Evolutionary conservation across 1,140 invertebrate genomes (phyloP).

Genomic region (Lamellibrachia luymesi): DNA sequence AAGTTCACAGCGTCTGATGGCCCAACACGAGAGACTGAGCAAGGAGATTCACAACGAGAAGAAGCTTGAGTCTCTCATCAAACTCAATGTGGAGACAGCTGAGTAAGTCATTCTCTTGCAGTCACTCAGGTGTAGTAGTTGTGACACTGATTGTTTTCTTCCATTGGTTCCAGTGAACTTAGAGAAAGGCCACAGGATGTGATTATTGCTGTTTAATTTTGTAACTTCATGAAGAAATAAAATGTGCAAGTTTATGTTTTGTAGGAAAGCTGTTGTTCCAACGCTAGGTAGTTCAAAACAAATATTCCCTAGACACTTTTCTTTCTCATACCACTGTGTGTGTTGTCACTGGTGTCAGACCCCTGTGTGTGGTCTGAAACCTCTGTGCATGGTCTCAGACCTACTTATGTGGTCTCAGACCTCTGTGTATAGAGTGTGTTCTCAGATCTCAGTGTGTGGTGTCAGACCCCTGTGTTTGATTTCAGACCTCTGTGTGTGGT

Average conservation of each 20-base stretch:
- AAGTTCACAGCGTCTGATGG: slow-evolving; percentile 2
- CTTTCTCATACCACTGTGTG: not conserved
- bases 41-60: slow-evolving; percentile 49
- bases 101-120: slow-evolving; percentile 42
- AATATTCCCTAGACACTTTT: too few species aligned
- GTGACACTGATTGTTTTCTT: too few species aligned
- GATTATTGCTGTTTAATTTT: too few species aligned
- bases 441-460: not conserved
- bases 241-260: too few species aligned
- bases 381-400: not conserved
- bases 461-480: not conserved
- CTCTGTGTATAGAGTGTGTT: not conserved
- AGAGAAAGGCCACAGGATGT: too few species aligned
- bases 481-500: not conserved
- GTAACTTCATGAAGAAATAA: too few species aligned
- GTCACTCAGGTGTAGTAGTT: not conserved
- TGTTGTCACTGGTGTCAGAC: slow-evolving; percentile 27
- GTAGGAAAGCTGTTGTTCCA: too few species aligned
- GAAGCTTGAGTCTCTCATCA: slow-evolving; percentile 45
- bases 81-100: slow-evolving; percentile 45
- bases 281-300: too few species aligned
- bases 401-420: not conserved
- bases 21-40: slow-evolving; percentile 36
- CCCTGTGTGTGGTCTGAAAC: not conserved
- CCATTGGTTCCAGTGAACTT: too few species aligned